A percentile compares a stretch with the other conserved stretches of the same genome.
Evolutionary conservation across 2,113 vertebrate genomes (phyloP).

Genomic region (Rousettus leschenaultii): DNA sequence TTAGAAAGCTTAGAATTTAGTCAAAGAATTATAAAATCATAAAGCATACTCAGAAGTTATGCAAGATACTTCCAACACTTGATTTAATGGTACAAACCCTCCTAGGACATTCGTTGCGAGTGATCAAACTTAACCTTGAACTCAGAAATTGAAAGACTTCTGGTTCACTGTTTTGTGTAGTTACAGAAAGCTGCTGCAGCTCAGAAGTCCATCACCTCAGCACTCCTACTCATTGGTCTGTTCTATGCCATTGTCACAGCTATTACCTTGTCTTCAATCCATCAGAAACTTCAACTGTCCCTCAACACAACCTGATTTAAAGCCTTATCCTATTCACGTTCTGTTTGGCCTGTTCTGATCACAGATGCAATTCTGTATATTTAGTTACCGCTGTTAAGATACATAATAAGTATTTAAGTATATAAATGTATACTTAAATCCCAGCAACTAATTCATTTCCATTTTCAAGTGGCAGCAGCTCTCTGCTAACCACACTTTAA

Average conservation of each 20-base stretch:
- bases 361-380: not conserved
- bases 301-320: not conserved
- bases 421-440: not conserved
- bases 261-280: not conserved
- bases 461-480: not conserved
- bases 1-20: not conserved
- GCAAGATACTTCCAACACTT: not conserved
- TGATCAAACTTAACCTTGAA: not conserved
- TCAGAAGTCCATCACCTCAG: not conserved
- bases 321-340: not conserved
- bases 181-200: not conserved
- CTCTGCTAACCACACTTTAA: not conserved
- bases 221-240: not conserved
- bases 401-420: not conserved
- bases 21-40: not conserved
- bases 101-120: not conserved
- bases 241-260: not conserved
- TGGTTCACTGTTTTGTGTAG: not conserved
- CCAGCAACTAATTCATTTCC: not conserved
- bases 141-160: not conserved
- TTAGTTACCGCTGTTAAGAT: not conserved
- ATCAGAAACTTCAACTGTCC: not conserved
- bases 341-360: not conserved
- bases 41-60: not conserved
- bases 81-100: not conserved